These are phyloP conservation scores for Dione juno DNA, from an alignment of 2,888 invertebrate species.

Conservation along the genomic window DNA sequence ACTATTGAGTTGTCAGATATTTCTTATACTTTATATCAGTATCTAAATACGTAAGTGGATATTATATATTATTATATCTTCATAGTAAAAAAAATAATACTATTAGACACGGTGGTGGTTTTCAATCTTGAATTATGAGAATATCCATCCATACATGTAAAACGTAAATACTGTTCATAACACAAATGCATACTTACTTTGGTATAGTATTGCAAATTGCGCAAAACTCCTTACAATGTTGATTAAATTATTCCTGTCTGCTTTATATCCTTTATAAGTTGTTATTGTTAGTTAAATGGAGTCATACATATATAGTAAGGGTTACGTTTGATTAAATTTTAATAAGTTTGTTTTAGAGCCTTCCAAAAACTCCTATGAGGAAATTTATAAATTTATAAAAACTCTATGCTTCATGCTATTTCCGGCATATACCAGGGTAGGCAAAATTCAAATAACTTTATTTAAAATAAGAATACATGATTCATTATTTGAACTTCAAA, in stretches of 20 bases:
- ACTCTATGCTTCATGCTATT: too few species aligned
- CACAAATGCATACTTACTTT: neutral
- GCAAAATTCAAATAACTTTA: too few species aligned
- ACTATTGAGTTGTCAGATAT: too few species aligned
- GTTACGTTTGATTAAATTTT: constrained; percentile 1
- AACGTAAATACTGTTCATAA: neutral
- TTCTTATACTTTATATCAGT: too few species aligned
- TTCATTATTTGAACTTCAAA: too few species aligned
- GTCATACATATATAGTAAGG: neutral
- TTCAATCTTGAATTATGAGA: neutral
- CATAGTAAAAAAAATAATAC: too few species aligned
- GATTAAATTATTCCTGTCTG: constrained; percentile 14
- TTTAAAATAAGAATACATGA: too few species aligned
- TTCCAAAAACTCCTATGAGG: neutral
- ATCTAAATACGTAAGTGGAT: too few species aligned
- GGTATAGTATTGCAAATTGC: neutral
- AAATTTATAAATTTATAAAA: too few species aligned
- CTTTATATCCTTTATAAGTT: constrained; percentile 7
- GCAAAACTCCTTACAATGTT: constrained; percentile 6
- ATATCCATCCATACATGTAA: neutral
- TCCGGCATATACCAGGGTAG: too few species aligned
- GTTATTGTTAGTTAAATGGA: neutral
- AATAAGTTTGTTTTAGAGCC: neutral
- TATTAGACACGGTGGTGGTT: neutral
- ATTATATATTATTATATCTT: too few species aligned